phyloP scores from a whole-genome alignment of 2,888 invertebrate species.

The Ophion ellenae region DNA sequence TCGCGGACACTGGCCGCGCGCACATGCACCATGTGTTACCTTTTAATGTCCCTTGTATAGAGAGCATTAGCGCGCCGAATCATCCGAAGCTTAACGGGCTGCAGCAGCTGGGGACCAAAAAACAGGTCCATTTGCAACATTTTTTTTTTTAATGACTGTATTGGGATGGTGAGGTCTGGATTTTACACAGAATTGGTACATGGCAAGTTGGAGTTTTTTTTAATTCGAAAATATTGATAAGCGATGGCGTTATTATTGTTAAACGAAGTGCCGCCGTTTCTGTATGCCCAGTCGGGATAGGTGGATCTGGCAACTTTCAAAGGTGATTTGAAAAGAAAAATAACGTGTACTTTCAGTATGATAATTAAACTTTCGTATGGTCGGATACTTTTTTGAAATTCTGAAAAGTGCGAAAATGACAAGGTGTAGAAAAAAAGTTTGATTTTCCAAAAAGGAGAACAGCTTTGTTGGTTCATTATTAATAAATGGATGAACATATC shows the following conservation, averaged over 20 bases:
- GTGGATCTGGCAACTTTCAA: background rate
- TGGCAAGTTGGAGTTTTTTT: background rate
- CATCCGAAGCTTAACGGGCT: background rate
- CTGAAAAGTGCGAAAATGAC: background rate
- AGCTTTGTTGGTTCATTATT: background rate
- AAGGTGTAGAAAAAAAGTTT: background rate
- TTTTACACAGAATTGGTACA: background rate
- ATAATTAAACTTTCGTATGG: background rate
- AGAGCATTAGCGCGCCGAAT: background rate
- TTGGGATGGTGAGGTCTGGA: background rate
- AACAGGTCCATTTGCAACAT: background rate
- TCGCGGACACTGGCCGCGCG: conserved; percentile 1
- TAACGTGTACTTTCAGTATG: background rate
- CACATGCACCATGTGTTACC: conserved; percentile 12
- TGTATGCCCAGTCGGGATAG: background rate
- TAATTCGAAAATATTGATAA: background rate
- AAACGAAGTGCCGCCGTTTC: background rate
- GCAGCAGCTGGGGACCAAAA: background rate
- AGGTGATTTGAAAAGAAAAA: background rate
- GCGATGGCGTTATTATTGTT: background rate
- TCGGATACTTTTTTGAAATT: background rate
- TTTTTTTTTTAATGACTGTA: background rate
- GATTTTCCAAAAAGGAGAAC: background rate
- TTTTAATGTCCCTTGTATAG: conserved; percentile 12
- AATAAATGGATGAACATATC: too few species aligned